phyloP scores from a whole-genome alignment of 2,888 invertebrate species.

The Notodromas monacha region DNA sequence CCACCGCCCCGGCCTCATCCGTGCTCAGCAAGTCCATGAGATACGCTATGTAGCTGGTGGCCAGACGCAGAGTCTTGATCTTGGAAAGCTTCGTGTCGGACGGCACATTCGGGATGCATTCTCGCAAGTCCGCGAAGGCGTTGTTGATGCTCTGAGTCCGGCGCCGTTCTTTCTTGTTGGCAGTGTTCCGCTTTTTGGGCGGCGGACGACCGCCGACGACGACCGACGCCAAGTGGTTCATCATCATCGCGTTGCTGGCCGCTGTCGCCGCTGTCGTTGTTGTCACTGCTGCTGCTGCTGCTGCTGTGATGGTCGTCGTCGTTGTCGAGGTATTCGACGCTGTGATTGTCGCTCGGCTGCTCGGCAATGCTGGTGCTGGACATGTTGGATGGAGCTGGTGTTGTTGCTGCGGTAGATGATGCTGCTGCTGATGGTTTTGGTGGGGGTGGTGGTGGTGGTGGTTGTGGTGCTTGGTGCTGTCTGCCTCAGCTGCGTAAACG shows the following conservation, averaged over 20 bases:
- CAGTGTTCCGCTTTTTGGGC: conserved; percentile 51
- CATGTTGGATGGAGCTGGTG: neutral
- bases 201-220: too few species aligned
- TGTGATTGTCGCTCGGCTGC: too few species aligned
- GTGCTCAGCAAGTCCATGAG: too few species aligned
- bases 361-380: too few species aligned
- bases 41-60: conserved; percentile 71
- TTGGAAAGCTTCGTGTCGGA: conserved; percentile 73
- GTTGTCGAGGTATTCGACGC: too few species aligned
- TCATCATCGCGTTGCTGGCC: too few species aligned
- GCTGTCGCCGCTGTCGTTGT: too few species aligned
- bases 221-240: too few species aligned
- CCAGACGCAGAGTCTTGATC: conserved; percentile 72
- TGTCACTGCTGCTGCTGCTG: too few species aligned
- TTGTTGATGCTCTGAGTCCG: conserved; percentile 78
- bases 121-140: conserved; percentile 62
- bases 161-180: conserved; percentile 71
- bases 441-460: conserved; percentile 2
- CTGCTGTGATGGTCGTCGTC: too few species aligned
- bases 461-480: neutral
- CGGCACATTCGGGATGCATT: conserved; percentile 83
- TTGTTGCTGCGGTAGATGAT: neutral
- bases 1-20: too few species aligned
- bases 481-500: too few species aligned
- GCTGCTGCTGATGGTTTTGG: neutral